A percentile compares a stretch with the other conserved stretches of the same genome.
These are phyloP conservation scores for Nomada fabriciana DNA, from an alignment of 2,888 invertebrate species.

Conservation along the genomic window DNA sequence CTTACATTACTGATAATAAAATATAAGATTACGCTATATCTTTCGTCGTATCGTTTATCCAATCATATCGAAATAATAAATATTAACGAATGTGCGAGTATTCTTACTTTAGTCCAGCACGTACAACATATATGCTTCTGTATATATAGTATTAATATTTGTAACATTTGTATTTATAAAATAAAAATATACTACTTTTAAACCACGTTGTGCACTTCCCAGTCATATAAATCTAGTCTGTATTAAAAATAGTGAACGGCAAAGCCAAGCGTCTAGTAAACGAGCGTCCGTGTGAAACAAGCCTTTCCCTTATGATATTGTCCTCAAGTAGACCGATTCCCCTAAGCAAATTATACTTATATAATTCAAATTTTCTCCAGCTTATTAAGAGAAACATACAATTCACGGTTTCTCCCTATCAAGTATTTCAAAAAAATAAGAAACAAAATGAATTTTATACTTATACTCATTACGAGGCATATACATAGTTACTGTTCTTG, in stretches of 20 bases:
- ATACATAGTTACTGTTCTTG: not conserved
- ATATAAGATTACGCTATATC: not conserved
- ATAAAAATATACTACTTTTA: not conserved
- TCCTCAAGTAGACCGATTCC: not conserved
- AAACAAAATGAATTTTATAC: too few species aligned
- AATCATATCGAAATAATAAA: not conserved
- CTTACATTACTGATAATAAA: conserved; percentile 6
- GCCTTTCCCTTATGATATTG: not conserved
- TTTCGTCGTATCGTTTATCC: not conserved
- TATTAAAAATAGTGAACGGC: not conserved
- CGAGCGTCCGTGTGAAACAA: not conserved
- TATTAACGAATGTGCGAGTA: not conserved
- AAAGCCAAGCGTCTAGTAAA: not conserved
- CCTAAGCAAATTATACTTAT: not conserved
- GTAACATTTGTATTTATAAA: not conserved
- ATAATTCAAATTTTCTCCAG: not conserved
- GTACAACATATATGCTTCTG: not conserved
- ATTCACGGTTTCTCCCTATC: not conserved
- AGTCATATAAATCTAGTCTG: not conserved
- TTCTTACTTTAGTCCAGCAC: not conserved
- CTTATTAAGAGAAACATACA: not conserved
- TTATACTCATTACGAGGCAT: not conserved
- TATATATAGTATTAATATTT: not conserved
- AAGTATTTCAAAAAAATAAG: not conserved
- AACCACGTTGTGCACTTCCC: too few species aligned